Conservation (phyloP, 53 echinoderm and acorn worm genomes). For the Glandiceps talaboti region DNA sequence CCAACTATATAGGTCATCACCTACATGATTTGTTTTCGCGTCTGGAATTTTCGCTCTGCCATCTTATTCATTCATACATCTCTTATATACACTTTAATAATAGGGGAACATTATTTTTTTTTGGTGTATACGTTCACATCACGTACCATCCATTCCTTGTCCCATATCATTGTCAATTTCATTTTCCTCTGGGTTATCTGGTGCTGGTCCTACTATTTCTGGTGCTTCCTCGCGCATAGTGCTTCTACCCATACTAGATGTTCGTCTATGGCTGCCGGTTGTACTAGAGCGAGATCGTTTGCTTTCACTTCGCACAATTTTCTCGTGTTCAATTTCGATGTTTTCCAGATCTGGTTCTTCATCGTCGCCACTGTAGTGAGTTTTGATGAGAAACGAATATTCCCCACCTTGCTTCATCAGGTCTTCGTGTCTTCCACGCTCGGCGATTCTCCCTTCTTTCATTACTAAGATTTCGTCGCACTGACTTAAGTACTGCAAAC, state of each 20-base stretch:
- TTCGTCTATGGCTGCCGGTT: background rate
- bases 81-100: too few species aligned
- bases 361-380: conserved; percentile 70
- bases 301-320: background rate
- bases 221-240: background rate
- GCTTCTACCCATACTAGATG: background rate
- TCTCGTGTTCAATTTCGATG: background rate
- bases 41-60: too few species aligned
- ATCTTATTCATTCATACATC: too few species aligned
- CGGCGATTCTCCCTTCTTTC: conserved; percentile 68
- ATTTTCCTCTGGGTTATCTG: too few species aligned
- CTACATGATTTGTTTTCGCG: too few species aligned
- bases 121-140: too few species aligned
- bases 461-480: conserved; percentile 80
- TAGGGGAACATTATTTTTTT: too few species aligned
- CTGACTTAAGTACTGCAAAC: conserved; percentile 67
- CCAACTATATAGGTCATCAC: too few species aligned
- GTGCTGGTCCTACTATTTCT: too few species aligned
- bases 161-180: too few species aligned
- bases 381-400: conserved; percentile 65
- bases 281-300: background rate
- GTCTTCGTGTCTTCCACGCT: conserved; percentile 63
- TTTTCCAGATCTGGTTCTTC: conserved; percentile 8
- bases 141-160: too few species aligned
- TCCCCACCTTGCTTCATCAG: conserved; percentile 51